Conservation (phyloP, 1,140 invertebrate species). For the Drosophila sproati region DNA sequence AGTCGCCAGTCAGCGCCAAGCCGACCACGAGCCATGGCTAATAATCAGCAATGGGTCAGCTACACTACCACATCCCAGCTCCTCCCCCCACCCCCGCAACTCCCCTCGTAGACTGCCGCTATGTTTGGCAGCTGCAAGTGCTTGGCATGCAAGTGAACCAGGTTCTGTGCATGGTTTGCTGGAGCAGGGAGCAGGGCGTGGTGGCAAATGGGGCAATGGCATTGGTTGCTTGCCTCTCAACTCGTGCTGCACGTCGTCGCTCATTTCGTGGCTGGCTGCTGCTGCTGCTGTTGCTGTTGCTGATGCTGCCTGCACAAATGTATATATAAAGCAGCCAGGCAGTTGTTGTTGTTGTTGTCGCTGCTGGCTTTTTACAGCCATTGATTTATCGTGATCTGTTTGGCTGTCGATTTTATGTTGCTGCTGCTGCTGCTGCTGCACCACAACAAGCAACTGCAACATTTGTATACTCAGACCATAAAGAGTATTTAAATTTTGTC, state of each 20-base stretch:
- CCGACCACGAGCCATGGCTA: conserved; percentile 49
- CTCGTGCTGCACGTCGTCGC: conserved; percentile 81
- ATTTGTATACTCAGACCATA: conserved; percentile 27
- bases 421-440: conserved; percentile 46
- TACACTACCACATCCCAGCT: conserved; percentile 1
- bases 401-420: conserved; percentile 76
- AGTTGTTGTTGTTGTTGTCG: conserved; percentile 18
- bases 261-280: conserved; percentile 76
- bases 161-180: conserved; percentile 9
- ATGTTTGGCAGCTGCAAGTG: conserved; percentile 69
- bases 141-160: conserved; percentile 56
- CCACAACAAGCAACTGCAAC: conserved; percentile 62
- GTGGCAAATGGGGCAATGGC: conserved; percentile 11
- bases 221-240: conserved; percentile 51
- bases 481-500: neutral
- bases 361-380: conserved; percentile 56
- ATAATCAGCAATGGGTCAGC: conserved; percentile 52
- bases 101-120: neutral
- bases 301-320: conserved; percentile 52
- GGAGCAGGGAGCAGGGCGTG: neutral
- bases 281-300: conserved; percentile 29
- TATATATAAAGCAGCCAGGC: conserved; percentile 28
- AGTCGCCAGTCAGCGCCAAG: neutral
- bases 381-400: conserved; percentile 80
- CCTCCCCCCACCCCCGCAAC: conserved; percentile 1